Percentiles rank a stretch among this genome's conserved stretches.
Conservation (phyloP, 2,888 invertebrate species). For the Argyresthia albistria region DNA sequence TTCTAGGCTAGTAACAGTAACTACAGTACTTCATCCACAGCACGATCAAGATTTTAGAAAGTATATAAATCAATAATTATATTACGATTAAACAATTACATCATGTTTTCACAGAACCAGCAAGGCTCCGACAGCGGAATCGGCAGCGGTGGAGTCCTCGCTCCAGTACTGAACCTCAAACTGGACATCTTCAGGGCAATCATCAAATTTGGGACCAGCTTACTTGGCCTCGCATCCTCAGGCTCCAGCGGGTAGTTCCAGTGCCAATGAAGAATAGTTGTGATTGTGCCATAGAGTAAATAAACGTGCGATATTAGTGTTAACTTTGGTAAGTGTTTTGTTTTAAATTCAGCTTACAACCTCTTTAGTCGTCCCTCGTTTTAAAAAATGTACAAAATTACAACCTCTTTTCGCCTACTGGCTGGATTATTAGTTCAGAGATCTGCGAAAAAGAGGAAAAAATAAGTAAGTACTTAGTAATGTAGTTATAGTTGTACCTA, state of each 20-base stretch:
- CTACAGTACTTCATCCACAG: too few relatives aligned
- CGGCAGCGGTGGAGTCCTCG: neutral
- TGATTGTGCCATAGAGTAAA: too few relatives aligned
- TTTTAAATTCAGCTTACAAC: too few relatives aligned
- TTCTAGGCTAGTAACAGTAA: too few relatives aligned
- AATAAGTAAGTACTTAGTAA: too few relatives aligned
- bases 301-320: too few relatives aligned
- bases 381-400: too few relatives aligned
- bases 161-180: slow-evolving; percentile 31
- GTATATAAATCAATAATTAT: neutral
- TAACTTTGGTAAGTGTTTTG: too few relatives aligned
- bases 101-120: neutral
- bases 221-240: slow-evolving; percentile 43
- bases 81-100: neutral
- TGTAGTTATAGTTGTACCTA: too few relatives aligned
- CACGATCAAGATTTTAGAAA: too few relatives aligned
- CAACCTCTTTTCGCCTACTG: slow-evolving; percentile 33
- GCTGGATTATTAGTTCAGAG: slow-evolving; percentile 35
- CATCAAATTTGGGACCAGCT: slow-evolving; percentile 40
- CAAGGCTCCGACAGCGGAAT: neutral
- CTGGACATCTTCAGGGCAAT: slow-evolving; percentile 44
- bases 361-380: too few relatives aligned
- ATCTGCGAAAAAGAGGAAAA: slow-evolving; percentile 30
- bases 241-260: slow-evolving; percentile 16
- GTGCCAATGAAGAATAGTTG: too few relatives aligned